Evolutionary conservation across 35 echinoderm and acorn worm species (phyloP), one percentile per base, ranked within the genome.

Genomic region (Apostichopus californicus): DNA sequence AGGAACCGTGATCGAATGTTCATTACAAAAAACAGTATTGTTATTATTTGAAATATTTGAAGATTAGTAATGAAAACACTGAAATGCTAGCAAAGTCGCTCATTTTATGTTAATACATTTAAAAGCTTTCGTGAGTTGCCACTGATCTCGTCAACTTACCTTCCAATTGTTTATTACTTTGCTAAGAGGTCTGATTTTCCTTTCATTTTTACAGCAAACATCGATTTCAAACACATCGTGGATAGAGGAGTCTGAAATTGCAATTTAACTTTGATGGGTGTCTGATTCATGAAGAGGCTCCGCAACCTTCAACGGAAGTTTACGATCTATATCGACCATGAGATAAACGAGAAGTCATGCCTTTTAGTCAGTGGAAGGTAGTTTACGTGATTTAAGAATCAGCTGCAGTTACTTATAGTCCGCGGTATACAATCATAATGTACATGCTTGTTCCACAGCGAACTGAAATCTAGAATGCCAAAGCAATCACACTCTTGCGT

Each of bases 241-340:
- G 71, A 75, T 18, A n/a, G 70, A 73, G n/a, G 71, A 75, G 71
- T 6, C 71, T 75, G 71, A 75, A 75, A 75, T 75, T 75, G 71
- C 71, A 75, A 75, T 75, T 75, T 75, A 75, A 75, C 71, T 75
- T 75, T 75, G 71, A 75, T 75, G 71, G 71, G 71, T 75, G 71
- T 75, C 71, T 75, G 71, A 75, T 75, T 75, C 71, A 75, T 22
- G 71, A 20, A 75, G 71, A 75, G 71, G 71, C 71, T 75, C 71
- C 71, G 14, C 71, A 75, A 75, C 71, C 71, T 75, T 75, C 13
- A 75, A 22, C 71, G 71, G 15, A 75, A 75, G 71, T 75, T 75
- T 75, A 75, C 71, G 71, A 75, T 75, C 71, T 75, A 20, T 22
- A 75, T 20, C 15, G 17, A 75, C 71, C 71, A 75, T 75, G 15